Evolutionary conservation across 2,113 vertebrate genomes (phyloP), one percentile per base, ranked within the genome.

Genomic region (Laticauda laticaudata): DNA sequence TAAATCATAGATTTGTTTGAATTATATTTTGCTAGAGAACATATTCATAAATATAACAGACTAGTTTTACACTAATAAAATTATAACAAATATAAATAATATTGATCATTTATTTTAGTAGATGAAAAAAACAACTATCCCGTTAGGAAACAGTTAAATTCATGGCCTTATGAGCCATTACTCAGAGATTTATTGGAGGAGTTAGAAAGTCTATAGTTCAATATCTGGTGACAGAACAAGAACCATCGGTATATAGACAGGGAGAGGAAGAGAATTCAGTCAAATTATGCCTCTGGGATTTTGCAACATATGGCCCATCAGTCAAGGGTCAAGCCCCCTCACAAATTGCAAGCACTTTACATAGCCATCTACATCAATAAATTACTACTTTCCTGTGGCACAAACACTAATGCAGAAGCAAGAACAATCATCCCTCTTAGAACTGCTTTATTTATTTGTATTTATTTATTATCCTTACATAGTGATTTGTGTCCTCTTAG

Each of bases 281-380:
- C 96, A 97, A 98, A 98, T 96, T 95, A 98, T 94, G 96, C 97
- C 97, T 97, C 97, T 94, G 95, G 97, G 97, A 98, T 96, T 97
- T 98, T 98, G 97, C 98, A 97, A 97, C 98, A 98, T 98, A 98
- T 98, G 97, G 97, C 96, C 96, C 97, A 97, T 96, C 96, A 98
- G 98, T 98, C 98, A 99, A 97, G 98, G 98, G 98, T 99, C 98
- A 99, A 98, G 98, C 97, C 98, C 98, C 96, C 97, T 98, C 97
- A 97, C 98, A 97, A 98, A 98, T 97, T 98, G 98, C 97, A 98
- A 98, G 97, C 98, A 99, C 98, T 99, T 96, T 97, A 96, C 97
- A 97, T 98, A 98, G 96, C 98, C 98, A 98, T 97, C 97, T 98
- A 95, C 97, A 98, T 98, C 98, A 98, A 98, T 98, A 98, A 98